Percentiles rank a stretch among this genome's conserved stretches.
Conservation (phyloP, 2,113 vertebrate species). For the Mormyrus iriodes region DNA sequence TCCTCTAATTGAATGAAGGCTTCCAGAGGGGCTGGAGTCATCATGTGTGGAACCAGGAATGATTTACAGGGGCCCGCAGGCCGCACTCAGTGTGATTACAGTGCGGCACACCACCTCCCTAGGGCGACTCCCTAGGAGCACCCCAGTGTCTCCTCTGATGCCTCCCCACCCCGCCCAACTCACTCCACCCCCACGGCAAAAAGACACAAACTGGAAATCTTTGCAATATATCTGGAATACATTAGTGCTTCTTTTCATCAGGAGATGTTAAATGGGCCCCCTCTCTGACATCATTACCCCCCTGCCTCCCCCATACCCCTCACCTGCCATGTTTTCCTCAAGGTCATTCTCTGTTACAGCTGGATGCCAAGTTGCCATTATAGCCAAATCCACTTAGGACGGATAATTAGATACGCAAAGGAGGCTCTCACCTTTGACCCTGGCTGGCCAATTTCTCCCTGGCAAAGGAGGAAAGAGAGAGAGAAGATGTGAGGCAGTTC, state of each 20-base stretch:
- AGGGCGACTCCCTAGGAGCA: constrained; percentile 22
- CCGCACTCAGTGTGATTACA: constrained; percentile 67
- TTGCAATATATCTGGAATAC: background rate
- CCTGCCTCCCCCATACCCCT: background rate
- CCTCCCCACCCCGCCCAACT: background rate
- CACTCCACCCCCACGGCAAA: background rate
- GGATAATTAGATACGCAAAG: constrained; percentile 45
- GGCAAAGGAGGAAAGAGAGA: constrained; percentile 40
- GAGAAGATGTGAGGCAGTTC: background rate
- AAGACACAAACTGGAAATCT: background rate
- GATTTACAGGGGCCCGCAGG: constrained; percentile 59
- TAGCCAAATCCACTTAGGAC: constrained; percentile 55
- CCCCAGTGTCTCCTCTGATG: too few relatives aligned
- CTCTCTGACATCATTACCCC: background rate
- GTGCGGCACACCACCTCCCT: constrained; percentile 48
- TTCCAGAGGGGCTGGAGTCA: constrained; percentile 54
- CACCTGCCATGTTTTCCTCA: constrained; percentile 39
- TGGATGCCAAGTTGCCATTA: constrained; percentile 30
- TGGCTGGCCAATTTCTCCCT: constrained; percentile 95
- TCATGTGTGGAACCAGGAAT: constrained; percentile 58
- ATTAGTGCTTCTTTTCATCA: constrained; percentile 1
- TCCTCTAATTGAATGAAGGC: constrained; percentile 63
- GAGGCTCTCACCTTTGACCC: constrained; percentile 86
- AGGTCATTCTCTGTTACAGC: constrained; percentile 41
- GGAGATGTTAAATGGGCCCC: background rate